A percentile compares a stretch with the other conserved stretches of the same genome.
phyloP scores from a whole-genome alignment of 1,140 invertebrate genomes.

The Drosophila kikkawai region DNA sequence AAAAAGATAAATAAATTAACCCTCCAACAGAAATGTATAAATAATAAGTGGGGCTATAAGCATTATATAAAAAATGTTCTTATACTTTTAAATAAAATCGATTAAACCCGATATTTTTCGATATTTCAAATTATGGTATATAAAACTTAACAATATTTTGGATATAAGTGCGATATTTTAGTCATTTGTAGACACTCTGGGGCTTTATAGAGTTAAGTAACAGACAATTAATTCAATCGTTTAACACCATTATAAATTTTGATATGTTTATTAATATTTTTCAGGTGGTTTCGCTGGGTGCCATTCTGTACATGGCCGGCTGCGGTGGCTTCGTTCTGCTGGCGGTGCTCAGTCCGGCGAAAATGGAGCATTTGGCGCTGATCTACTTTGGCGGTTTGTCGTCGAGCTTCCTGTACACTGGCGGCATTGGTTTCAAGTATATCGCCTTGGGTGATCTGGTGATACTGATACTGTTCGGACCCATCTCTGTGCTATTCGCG shows the following conservation, averaged over 20 bases:
- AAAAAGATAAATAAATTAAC: background rate
- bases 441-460: slow-evolving; percentile 96
- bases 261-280: slow-evolving; percentile 16
- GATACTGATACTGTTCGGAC: slow-evolving; percentile 96
- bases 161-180: no score
- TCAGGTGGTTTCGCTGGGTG: slow-evolving; percentile 92
- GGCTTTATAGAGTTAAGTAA: background rate
- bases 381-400: slow-evolving; percentile 98
- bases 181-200: no score
- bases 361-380: slow-evolving; percentile 96
- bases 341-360: slow-evolving; percentile 92
- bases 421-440: slow-evolving; percentile 97
- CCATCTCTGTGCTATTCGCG: slow-evolving; percentile 96
- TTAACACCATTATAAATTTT: slow-evolving; percentile 17
- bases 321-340: slow-evolving; percentile 95
- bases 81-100: no score
- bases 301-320: slow-evolving; percentile 93
- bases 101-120: no score
- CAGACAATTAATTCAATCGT: background rate
- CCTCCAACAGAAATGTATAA: no score
- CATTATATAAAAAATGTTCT: no score
- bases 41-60: no score
- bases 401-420: slow-evolving; percentile 97
- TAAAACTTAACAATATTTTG: no score
- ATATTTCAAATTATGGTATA: no score